phyloP scores from a whole-genome alignment of 35 echinoderm and acorn worm species.

The Ptychodera flava region DNA sequence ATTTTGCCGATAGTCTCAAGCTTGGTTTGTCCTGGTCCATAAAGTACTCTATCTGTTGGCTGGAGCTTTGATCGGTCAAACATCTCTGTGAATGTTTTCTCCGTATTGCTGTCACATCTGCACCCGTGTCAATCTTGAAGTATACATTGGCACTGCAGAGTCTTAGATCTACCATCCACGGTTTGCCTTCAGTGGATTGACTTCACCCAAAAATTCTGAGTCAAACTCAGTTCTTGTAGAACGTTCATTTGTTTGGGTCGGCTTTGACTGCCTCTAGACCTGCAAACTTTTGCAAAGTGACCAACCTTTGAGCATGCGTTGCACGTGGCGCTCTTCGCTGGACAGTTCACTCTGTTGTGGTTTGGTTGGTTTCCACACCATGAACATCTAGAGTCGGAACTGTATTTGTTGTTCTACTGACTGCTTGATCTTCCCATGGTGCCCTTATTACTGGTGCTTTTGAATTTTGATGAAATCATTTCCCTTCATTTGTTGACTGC shows the following conservation, averaged over 20 bases:
- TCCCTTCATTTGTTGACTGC: background rate
- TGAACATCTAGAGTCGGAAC: too few relatives aligned
- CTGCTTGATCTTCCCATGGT: too few relatives aligned
- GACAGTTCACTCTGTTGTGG: background rate
- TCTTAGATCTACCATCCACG: background rate
- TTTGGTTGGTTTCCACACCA: background rate
- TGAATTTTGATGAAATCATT: background rate
- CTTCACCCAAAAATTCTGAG: background rate
- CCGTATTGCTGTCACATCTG: background rate
- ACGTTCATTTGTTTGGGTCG: background rate
- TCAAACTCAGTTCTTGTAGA: background rate
- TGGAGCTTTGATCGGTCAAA: too few relatives aligned
- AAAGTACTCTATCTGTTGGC: background rate
- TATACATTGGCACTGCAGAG: too few relatives aligned
- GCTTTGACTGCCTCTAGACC: background rate
- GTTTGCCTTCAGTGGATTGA: background rate
- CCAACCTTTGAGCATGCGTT: conserved; percentile 6
- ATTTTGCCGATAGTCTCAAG: background rate
- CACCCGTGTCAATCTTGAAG: background rate
- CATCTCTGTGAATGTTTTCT: too few relatives aligned
- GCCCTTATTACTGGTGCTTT: background rate
- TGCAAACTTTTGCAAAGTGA: background rate
- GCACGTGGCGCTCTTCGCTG: conserved; percentile 7
- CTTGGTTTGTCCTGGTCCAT: background rate
- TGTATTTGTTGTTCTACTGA: too few relatives aligned